A percentile compares a stretch with the other conserved stretches of the same genome.
phyloP scores from a whole-genome alignment of 2,888 invertebrate species.

The Drosophila basisetae region DNA sequence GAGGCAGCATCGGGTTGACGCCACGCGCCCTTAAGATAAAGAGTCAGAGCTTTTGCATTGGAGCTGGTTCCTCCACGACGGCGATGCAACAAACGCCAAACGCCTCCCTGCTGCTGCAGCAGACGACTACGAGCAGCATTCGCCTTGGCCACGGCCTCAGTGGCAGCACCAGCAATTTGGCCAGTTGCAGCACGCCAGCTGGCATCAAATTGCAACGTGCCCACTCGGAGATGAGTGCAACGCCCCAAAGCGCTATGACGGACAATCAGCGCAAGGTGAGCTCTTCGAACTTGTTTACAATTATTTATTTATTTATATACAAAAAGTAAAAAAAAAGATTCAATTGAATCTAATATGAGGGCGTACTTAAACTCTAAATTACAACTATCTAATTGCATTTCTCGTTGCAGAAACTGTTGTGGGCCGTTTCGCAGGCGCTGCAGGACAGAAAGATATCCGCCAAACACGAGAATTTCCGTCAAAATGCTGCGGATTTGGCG shows the following conservation, averaged over 20 bases:
- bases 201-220: constrained; percentile 68
- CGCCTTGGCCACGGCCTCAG: constrained; percentile 51
- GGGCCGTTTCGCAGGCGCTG: constrained; percentile 92
- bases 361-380: background rate
- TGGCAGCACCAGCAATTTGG: constrained; percentile 59
- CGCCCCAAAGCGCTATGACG: constrained; percentile 72
- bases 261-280: constrained; percentile 84
- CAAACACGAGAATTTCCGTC: constrained; percentile 89
- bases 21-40: constrained; percentile 84
- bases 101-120: constrained; percentile 6
- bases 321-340: background rate
- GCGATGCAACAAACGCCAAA: constrained; percentile 9
- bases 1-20: constrained; percentile 69
- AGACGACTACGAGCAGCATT: constrained; percentile 7
- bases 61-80: constrained; percentile 80
- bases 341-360: too few relatives aligned
- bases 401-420: constrained; percentile 89
- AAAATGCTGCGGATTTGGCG: constrained; percentile 89
- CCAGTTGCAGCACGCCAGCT: constrained; percentile 47
- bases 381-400: background rate
- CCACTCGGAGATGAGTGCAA: constrained; percentile 75
- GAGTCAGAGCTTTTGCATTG: constrained; percentile 85
- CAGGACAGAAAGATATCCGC: constrained; percentile 89
- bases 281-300: background rate
- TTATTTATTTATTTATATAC: background rate